phyloP scores from a whole-genome alignment of 2,888 invertebrate genomes.

The Campaea margaritaria region DNA sequence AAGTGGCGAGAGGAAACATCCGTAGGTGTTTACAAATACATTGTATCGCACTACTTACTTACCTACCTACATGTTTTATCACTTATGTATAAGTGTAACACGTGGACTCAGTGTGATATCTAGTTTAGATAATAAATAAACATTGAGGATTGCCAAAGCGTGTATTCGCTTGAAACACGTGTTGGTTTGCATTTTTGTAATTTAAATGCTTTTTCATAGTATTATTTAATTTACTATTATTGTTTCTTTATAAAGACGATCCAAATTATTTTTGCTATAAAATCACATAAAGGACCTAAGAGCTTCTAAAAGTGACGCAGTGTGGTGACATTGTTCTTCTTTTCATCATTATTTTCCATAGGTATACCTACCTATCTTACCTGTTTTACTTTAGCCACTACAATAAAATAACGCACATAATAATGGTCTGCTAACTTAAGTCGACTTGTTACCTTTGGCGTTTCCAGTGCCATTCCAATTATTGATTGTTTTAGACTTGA shows the following conservation, averaged over 20 bases:
- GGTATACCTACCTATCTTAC: too few relatives aligned
- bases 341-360: too few relatives aligned
- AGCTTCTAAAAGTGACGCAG: too few relatives aligned
- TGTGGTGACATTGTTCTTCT: too few relatives aligned
- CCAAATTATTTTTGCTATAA: too few relatives aligned
- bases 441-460: too few relatives aligned
- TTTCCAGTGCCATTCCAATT: too few relatives aligned
- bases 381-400: too few relatives aligned
- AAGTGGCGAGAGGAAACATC: constrained; percentile 24
- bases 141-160: constrained; percentile 60
- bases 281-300: too few relatives aligned
- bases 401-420: too few relatives aligned
- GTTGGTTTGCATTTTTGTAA: constrained; percentile 32
- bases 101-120: constrained; percentile 50
- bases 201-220: not conserved
- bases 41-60: constrained; percentile 31
- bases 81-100: constrained; percentile 37
- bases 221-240: not conserved
- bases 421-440: too few relatives aligned
- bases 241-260: not conserved
- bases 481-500: too few relatives aligned
- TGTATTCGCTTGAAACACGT: constrained; percentile 46
- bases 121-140: constrained; percentile 56
- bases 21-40: constrained; percentile 30
- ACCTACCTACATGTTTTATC: constrained; percentile 33